Evolutionary conservation across 2,888 invertebrate genomes (phyloP), one percentile per base, ranked within the genome.

Genomic region (Drosophila kanekoi): DNA sequence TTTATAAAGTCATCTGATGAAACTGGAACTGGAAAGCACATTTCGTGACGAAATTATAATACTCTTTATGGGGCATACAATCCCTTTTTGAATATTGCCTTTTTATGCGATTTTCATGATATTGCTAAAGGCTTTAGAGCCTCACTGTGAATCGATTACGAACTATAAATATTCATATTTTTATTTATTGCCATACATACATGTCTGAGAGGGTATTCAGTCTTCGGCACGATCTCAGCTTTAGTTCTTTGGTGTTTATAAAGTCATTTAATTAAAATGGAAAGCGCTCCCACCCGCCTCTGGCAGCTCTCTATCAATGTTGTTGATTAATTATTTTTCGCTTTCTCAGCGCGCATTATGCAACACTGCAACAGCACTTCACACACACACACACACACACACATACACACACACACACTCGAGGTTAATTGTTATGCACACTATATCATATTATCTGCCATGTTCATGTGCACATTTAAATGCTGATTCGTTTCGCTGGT

Each of bases 271-370:
- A 53, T 35, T 57, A 8, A 38, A 16, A 5, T 28, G 32, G 16
- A 10, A 10, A 41, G 4, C 18, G 5, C 16, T 18, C 18, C 5
- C 3, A 11, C 4, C 11, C 18, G 14, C 11, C 4, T 18, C 16
- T 11, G 18, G 37, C 37, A 4, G 6, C 5, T 9, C 16, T 1
- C 18, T 11, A 18, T 18, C 41, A 16, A 2, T 41, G 16, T 28
- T 18, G 13, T 49, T 47, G 18, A 52, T 52, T 68, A 51, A 48
- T 58, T 67, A 51, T 32, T 40, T 43, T 41, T 44, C 54, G 35
- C 51, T 64, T 61, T 51, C 54, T 40, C 67, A 56, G 43, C 33
- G 41, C 20, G 13, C 49, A 45, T 44, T 54, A 64, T 54, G 65
- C 65, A 66, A 49, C 18, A 52, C 60, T 40, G 51, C 18, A 41